These are phyloP conservation scores for Tiaroga cobitis DNA, from an alignment of 2,797 vertebrate genomes.

Conservation along the genomic window DNA sequence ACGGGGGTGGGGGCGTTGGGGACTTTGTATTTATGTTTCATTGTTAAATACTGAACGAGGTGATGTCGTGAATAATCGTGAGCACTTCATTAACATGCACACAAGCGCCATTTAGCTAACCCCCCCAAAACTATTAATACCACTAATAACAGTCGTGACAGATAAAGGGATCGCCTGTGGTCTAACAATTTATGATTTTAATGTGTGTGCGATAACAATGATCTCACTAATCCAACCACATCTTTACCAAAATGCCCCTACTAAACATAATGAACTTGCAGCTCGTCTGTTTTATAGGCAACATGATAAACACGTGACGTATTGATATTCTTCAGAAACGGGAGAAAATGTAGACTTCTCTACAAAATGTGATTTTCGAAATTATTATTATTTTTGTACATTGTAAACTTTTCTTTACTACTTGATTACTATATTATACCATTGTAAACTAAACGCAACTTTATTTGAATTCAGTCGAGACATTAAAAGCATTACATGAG, in stretches of 20 bases:
- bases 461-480: background rate
- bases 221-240: conserved; percentile 5
- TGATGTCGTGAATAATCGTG: conserved; percentile 49
- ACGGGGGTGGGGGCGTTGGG: conserved; percentile 34
- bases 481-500: background rate
- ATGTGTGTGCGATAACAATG: conserved; percentile 17
- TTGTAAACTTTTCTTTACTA: background rate
- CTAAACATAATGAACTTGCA: background rate
- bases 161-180: conserved; percentile 41
- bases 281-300: background rate
- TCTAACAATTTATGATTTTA: conserved; percentile 44
- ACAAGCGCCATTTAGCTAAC: conserved; percentile 39
- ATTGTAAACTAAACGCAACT: background rate
- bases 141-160: conserved; percentile 19
- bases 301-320: background rate
- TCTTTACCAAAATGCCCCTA: background rate
- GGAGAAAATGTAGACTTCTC: background rate
- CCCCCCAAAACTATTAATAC: conserved; percentile 32
- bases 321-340: background rate
- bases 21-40: conserved; percentile 51
- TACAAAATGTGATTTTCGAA: background rate
- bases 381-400: background rate
- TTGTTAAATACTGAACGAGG: conserved; percentile 57
- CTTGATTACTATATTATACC: background rate
- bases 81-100: conserved; percentile 55